Evolutionary conservation across 1,140 invertebrate genomes (phyloP).

Genomic region (Tetranychus urticae): DNA sequence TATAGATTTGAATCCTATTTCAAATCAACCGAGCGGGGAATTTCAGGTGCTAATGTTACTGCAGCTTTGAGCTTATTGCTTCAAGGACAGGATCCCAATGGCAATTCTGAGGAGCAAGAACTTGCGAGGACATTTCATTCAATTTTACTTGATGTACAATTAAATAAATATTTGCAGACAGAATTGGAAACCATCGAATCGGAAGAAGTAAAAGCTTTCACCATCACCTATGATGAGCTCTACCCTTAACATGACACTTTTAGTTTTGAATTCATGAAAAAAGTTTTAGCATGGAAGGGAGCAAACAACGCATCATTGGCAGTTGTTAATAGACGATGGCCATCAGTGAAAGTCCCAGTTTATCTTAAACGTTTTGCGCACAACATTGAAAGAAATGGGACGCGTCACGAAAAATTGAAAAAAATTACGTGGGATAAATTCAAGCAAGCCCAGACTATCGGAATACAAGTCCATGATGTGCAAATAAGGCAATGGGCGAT

Average conservation of each 20-base stretch:
- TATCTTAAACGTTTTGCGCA: background rate
- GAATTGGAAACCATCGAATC: background rate
- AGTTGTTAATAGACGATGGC: background rate
- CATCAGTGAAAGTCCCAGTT: background rate
- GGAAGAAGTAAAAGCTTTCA: background rate
- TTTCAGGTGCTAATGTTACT: too few species aligned
- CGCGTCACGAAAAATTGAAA: background rate
- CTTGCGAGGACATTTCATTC: too few species aligned
- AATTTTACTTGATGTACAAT: too few species aligned
- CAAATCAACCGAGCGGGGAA: too few species aligned
- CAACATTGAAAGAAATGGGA: background rate
- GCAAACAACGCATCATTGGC: background rate
- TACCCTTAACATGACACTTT: background rate
- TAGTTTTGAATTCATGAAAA: background rate
- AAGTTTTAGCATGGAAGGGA: background rate
- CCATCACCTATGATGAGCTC: background rate
- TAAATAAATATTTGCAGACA: too few species aligned
- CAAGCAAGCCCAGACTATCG: background rate
- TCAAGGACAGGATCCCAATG: too few species aligned
- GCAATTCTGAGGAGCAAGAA: too few species aligned
- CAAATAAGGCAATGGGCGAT: background rate
- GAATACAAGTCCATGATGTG: background rate
- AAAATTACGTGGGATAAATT: background rate
- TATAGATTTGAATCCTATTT: too few species aligned
- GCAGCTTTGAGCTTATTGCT: too few species aligned